Base-by-base conservation (phyloP, 2,113 vertebrate genomes). In the Dissostichus mawsoni region DNA sequence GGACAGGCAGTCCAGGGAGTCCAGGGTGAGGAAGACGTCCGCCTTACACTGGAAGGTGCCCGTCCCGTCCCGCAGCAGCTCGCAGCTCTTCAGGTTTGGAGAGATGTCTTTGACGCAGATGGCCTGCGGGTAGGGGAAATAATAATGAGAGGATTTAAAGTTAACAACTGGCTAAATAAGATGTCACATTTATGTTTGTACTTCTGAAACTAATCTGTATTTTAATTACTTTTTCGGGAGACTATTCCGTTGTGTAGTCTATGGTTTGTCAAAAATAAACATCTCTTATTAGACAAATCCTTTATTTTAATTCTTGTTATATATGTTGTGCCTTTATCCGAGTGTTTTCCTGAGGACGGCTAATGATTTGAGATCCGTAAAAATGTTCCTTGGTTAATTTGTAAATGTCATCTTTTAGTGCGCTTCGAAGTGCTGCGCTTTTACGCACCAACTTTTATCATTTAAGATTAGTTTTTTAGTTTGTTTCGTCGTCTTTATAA, bases 21-120 rank as follows among this genome's bases (percentile, higher is more conserved):
- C 93, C 74, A 95, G 86, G 3, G 95, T 94, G 68, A 97, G 58
- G 53, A 94, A 94, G 55, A 96, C 89, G 0, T 95, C 94, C 0
- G 93, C 96, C 62, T 94, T 93, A 86, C 96, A 96, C 88, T 88
- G 94, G 76, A 96, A 92, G 8, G 95, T 73, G 1, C 92, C 84
- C 0, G 71, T 82, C 20, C 90, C 85, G 65, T 96, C 95, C 2
- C 88, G 92, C 69, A 96, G 84, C 16, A 90, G 86, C 91, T 92
- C 90, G 68, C 97, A 97, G 94, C 92, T 97, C 88, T 85, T 94
- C 18, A 94, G 94, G 81, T 96, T 92, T 0, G 95, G 94, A 13
- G 94, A 87, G 63, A 95, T 89, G 50, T 96, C 95, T 36, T 87
- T 95, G 44, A 96, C 87, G 0, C 96, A 96, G 62, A 94, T 81